Percentiles rank a stretch among this genome's conserved stretches.
Conservation (phyloP, 2,888 invertebrate genomes). For the Drosophila leonis region DNA sequence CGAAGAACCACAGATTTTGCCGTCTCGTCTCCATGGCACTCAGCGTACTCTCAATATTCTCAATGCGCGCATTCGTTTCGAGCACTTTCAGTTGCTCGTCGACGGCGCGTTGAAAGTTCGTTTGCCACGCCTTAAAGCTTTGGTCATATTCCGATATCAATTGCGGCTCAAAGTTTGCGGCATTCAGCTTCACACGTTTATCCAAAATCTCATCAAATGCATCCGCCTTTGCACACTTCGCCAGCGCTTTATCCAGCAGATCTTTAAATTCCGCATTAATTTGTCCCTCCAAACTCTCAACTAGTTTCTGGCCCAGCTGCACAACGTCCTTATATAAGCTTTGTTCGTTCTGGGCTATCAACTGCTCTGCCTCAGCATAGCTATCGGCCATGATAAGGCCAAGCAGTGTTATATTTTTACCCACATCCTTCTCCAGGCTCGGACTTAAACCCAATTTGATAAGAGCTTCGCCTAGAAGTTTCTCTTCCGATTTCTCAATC, state of each 20-base stretch:
- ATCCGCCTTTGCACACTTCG: constrained; percentile 31
- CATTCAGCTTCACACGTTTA: constrained; percentile 67
- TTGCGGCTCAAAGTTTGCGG: constrained; percentile 83
- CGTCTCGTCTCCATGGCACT: constrained; percentile 87
- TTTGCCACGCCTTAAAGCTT: constrained; percentile 75
- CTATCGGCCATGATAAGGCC: constrained; percentile 90
- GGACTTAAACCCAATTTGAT: constrained; percentile 30
- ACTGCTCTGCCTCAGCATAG: constrained; percentile 85
- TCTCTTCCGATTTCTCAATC: constrained; percentile 88
- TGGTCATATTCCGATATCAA: constrained; percentile 64
- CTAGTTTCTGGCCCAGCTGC: constrained; percentile 17
- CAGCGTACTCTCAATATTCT: constrained; percentile 87
- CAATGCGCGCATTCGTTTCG: constrained; percentile 87
- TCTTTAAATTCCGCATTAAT: constrained; percentile 49
- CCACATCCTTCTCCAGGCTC: constrained; percentile 82
- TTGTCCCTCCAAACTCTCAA: constrained; percentile 25
- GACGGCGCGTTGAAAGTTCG: constrained; percentile 78
- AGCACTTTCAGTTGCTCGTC: constrained; percentile 88
- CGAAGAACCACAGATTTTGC: constrained; percentile 91
- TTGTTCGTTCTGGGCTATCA: constrained; percentile 13
- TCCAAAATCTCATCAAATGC: constrained; percentile 82
- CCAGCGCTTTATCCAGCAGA: constrained; percentile 75
- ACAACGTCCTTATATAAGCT: constrained; percentile 40
- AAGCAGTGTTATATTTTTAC: constrained; percentile 87
- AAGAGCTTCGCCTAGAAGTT: constrained; percentile 48